A percentile compares a stretch with the other conserved stretches of the same genome.
Evolutionary conservation across 1,140 invertebrate genomes (phyloP).

Genomic region (Rhagoletis pomonella): DNA sequence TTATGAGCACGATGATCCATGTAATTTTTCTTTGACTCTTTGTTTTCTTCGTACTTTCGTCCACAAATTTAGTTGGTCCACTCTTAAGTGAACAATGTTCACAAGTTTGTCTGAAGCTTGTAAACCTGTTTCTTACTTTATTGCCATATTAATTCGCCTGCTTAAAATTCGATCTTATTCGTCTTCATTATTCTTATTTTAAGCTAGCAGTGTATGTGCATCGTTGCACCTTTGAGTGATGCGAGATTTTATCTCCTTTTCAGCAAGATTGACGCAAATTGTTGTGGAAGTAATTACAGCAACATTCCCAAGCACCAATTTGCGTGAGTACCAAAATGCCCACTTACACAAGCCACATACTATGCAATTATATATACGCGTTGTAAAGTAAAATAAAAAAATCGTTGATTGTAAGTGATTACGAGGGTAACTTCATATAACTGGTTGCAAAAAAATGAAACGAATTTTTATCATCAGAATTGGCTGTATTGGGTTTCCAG

Average conservation of each 20-base stretch:
- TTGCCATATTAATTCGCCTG: background rate
- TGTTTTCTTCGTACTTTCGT: background rate
- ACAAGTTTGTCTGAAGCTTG: background rate
- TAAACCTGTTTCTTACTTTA: background rate
- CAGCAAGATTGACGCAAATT: slow-evolving; percentile 48
- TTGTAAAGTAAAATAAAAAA: too few relatives aligned
- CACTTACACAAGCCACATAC: too few relatives aligned
- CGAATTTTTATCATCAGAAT: too few relatives aligned
- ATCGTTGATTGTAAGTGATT: too few relatives aligned
- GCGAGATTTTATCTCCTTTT: slow-evolving; percentile 31
- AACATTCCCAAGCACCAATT: background rate
- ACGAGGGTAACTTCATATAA: too few relatives aligned
- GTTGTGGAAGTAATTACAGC: slow-evolving; percentile 15
- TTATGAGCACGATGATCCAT: too few relatives aligned
- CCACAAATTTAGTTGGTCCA: background rate
- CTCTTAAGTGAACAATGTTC: background rate
- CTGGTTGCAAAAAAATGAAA: too few relatives aligned
- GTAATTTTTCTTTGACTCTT: background rate
- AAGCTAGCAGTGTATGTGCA: slow-evolving; percentile 6
- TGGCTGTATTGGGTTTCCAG: too few relatives aligned
- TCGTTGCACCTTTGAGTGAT: slow-evolving; percentile 30
- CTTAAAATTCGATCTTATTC: background rate
- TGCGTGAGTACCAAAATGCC: background rate
- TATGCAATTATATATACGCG: too few relatives aligned
- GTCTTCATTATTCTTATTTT: background rate